Evolutionary conservation across 1,140 invertebrate species (phyloP), one percentile per base, ranked within the genome.

Genomic region (Drosophila sucinea): DNA sequence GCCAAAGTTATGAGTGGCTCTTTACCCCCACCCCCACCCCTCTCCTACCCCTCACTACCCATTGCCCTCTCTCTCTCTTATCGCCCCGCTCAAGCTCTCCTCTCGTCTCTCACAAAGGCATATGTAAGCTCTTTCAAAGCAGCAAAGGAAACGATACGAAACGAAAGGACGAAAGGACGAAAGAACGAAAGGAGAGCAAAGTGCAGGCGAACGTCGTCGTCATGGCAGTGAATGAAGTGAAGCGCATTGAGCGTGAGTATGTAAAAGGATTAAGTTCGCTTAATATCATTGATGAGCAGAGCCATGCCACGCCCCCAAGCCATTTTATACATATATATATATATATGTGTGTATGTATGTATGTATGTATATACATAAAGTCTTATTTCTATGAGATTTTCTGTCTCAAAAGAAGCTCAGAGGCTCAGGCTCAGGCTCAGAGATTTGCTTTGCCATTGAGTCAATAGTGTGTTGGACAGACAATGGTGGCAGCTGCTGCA

Each of bases 241-340:
- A 73, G 77, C 72, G 68, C 65, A 63, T 60, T 41, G 66, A 61
- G 64, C 78, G 73, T 67, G 47, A 77, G 77, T 65, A 73, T 80
- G 85, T 89, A 89, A 89, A 89, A 84, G 84, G 84, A 89, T 89
- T 89, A 89, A 81, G 84, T 75, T 75, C 85, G 81, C 81, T 89
- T 89, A 89, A 89, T 89, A 89, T 84, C 84, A 89, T 89, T 89
- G 84, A 89, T 89, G 84, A 89, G 84, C 73, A 51, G 23, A 7
- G 44, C 23, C 44, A 44, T 44, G 40, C 58, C 73, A 55, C 62
- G 41, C 40, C 44, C n/a, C 41, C 40, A 30, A n/a, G 55, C 68
- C 65, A 27, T 27, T 51, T 27, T 27, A 25, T 27, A 8, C 17
- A 47, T 44, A 17, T 23, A 4, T 44, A 44, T 17, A 17, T 41